A percentile compares a stretch with the other conserved stretches of the same genome.
phyloP scores from a whole-genome alignment of 2,888 invertebrate species.

The Dicyrtoma fusca region DNA sequence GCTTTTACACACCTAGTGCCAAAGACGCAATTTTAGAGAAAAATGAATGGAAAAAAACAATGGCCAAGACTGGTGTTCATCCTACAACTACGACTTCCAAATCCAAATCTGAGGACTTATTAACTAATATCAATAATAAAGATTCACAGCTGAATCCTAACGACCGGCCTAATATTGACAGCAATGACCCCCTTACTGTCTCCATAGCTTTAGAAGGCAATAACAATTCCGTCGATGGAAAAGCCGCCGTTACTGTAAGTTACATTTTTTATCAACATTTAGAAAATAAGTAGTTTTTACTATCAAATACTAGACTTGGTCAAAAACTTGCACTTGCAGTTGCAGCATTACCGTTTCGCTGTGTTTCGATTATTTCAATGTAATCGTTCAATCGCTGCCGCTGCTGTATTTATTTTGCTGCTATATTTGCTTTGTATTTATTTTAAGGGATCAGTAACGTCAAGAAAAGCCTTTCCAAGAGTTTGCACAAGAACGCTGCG shows the following conservation, averaged over 20 bases:
- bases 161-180: constrained; percentile 60
- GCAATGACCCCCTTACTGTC: constrained; percentile 54
- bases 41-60: constrained; percentile 70
- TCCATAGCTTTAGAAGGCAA: constrained; percentile 13
- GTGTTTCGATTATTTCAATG: no score
- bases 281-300: no score
- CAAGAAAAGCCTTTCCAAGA: constrained; percentile 61
- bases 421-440: constrained; percentile 28
- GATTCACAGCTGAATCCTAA: constrained; percentile 5
- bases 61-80: constrained; percentile 33
- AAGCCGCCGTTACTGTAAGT: constrained; percentile 24
- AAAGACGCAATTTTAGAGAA: constrained; percentile 76
- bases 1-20: constrained; percentile 76
- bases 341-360: no score
- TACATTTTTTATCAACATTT: no score
- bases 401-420: not conserved
- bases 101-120: constrained; percentile 9
- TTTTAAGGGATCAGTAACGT: constrained; percentile 5
- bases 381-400: not conserved
- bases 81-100: not conserved
- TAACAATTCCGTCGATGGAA: constrained; percentile 19
- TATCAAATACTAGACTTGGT: no score
- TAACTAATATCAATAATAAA: not conserved
- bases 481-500: constrained; percentile 64
- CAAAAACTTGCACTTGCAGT: no score